Conservation (phyloP, 2,888 invertebrate species). For the Mythimna lalbum region DNA sequence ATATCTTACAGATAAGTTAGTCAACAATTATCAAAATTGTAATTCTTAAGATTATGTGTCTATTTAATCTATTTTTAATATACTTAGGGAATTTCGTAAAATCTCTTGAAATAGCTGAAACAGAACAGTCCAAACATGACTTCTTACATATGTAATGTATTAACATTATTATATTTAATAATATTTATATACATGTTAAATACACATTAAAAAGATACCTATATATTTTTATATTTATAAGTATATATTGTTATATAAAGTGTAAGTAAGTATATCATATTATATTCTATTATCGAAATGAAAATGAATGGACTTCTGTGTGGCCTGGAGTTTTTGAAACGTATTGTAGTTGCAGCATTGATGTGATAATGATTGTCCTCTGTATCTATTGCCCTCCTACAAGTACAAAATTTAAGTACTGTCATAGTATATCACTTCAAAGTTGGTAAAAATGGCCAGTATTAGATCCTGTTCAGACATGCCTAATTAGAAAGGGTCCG, state of each 20-base stretch:
- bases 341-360: background rate
- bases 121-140: background rate
- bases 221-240: background rate
- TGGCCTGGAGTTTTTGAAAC: conserved; percentile 1
- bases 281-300: background rate
- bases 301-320: background rate
- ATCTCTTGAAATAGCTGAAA: background rate
- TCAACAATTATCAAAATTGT: background rate
- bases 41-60: background rate
- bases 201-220: background rate
- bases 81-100: background rate
- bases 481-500: background rate
- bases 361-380: background rate
- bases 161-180: background rate
- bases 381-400: background rate
- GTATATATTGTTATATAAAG: background rate
- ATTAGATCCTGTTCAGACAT: background rate
- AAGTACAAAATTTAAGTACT: background rate
- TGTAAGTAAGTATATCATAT: background rate
- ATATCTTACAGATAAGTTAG: background rate
- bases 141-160: background rate
- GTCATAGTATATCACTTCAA: background rate
- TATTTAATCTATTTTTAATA: background rate
- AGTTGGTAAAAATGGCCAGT: background rate
- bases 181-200: background rate